Evolutionary conservation across 2,888 invertebrate genomes (phyloP).

Genomic region (Nesidiocoris tenuis): DNA sequence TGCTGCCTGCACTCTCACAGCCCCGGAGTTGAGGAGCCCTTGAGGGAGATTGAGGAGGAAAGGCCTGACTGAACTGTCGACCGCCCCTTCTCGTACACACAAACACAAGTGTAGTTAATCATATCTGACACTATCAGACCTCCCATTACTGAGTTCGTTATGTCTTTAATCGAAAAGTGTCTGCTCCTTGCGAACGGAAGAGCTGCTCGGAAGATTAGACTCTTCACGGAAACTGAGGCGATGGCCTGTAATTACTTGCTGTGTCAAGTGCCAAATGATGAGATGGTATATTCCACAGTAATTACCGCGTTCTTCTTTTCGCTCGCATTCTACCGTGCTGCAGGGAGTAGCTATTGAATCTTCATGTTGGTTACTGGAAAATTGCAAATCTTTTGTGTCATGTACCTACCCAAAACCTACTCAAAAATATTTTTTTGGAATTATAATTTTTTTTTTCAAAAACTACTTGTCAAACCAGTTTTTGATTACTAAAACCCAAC

Average conservation of each 20-base stretch:
- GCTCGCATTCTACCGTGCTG: too few relatives aligned
- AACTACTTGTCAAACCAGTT: too few relatives aligned
- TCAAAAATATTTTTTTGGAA: too few relatives aligned
- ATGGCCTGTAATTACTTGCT: conserved; percentile 13
- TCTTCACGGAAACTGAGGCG: not conserved
- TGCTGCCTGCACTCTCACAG: not conserved
- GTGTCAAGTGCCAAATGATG: too few relatives aligned
- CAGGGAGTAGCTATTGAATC: too few relatives aligned
- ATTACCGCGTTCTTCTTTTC: too few relatives aligned
- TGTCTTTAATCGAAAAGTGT: conserved; percentile 39
- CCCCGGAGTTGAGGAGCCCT: not conserved
- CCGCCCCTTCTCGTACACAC: not conserved
- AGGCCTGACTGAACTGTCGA: not conserved
- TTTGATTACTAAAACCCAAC: too few relatives aligned
- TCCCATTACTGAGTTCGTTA: conserved; percentile 25
- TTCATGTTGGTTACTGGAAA: too few relatives aligned
- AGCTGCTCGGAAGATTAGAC: conserved; percentile 22
- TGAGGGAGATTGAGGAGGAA: not conserved
- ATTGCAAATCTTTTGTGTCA: too few relatives aligned
- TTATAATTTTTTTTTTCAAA: too few relatives aligned
- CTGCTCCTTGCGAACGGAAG: not conserved
- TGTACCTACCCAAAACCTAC: too few relatives aligned
- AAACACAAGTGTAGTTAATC: conserved; percentile 21
- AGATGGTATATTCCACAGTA: too few relatives aligned
- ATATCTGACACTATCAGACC: conserved; percentile 40